Base-by-base conservation (phyloP, 2,797 vertebrate genomes). In the Eremophila alpestris region DNA sequence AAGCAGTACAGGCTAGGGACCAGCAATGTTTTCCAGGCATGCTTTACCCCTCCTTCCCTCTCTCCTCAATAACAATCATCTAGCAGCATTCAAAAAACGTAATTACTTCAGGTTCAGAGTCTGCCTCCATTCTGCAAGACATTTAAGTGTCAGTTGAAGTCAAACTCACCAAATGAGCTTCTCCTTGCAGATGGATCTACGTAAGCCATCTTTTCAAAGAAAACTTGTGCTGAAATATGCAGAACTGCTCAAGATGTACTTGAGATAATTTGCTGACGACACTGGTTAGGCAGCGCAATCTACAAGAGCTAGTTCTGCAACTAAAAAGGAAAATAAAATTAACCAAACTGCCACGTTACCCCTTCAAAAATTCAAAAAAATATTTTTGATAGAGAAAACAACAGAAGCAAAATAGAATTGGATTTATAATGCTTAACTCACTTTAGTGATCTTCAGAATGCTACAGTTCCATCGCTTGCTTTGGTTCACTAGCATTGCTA, bases 231-330 rank as follows among this genome's bases (percentile, higher is more conserved):
- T 88, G 79, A 96, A 94, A 82, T 62, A 68, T 11, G 45, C 69
- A 95, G 45, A 90, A 77, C 55, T 78, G 67, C 71, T 87, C 62
- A 92, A 94, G 81, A 83, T 56, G n/a, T 49, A 27, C 30, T 89
- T 81, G 40, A 88, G 52, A 81, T 49, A 82, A 88, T 89, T 91
- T 77, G 77, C 40, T 88, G 70, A 65, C 0, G 3, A 12, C 34
- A 40, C 26, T 40, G 32, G 23, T 62, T 73, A 64, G 56, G 58
- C 32, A 62, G 55, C 2, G 5, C 62, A 45, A 29, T 70, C 46
- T 46, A n/a, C 40, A 55, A 74, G 36, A 84, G 34, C 74, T 43
- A 65, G 78, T 62, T 73, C 41, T 80, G 56, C 68, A 82, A 75
- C 10, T 69, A 77, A 67, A 75, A 46, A 65, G 64, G 21, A 77